These are phyloP conservation scores for Loris lydekkerianus DNA, from an alignment of 2,797 vertebrate genomes.

Conservation along the genomic window DNA sequence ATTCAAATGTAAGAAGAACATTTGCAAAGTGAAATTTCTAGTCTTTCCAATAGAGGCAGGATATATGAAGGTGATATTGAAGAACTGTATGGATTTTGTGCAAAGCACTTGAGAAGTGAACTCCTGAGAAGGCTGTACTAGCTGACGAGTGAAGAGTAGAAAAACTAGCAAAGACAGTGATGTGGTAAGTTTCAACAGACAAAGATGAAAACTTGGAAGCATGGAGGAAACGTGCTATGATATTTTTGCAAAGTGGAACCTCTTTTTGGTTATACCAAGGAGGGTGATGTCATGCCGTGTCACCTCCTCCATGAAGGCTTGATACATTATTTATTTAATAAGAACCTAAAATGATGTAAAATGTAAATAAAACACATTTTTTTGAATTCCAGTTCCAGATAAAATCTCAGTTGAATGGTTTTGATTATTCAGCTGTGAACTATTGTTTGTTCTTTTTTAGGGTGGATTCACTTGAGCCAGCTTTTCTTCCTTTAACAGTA, in stretches of 20 bases:
- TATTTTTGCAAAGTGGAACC: not conserved
- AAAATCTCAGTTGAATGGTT: not conserved
- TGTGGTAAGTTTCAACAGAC: not conserved
- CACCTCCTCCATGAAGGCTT: no score
- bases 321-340: not conserved
- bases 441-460: not conserved
- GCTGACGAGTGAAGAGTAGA: not conserved
- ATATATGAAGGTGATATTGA: not conserved
- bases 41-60: not conserved
- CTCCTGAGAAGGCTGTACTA: not conserved
- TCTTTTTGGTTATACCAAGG: not conserved
- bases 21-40: not conserved
- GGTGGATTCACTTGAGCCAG: not conserved
- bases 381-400: constrained; percentile 1
- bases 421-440: not conserved
- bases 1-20: not conserved
- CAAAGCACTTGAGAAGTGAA: not conserved
- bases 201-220: not conserved
- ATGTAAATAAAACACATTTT: not conserved
- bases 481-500: not conserved
- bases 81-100: not conserved
- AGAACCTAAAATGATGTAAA: not conserved
- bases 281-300: not conserved
- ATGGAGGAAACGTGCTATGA: not conserved
- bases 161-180: not conserved